Evolutionary conservation across 2,888 invertebrate species (phyloP), one percentile per base, ranked within the genome.

Genomic region (Agrilus mali): DNA sequence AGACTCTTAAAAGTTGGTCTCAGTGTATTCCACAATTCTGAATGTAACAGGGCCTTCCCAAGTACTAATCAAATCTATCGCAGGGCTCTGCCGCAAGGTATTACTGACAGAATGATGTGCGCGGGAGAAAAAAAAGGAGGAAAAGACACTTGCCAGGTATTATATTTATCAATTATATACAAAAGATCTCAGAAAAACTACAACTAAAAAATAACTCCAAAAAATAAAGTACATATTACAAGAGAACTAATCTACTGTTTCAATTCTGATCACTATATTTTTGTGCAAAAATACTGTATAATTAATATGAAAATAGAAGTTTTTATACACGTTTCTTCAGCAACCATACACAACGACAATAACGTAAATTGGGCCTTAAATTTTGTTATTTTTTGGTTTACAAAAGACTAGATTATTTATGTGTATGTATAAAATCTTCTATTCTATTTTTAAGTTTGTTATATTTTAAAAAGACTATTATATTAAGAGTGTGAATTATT

Each of bases 1-100:
- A 55, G 53, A 37, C 51, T 72, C 43, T 60, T 63, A 55, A 71
- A 71, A 54, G 71, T 70, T 3, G 50, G 51, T 3, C 54, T 72
- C n/a, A 54, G 62, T 47, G 40, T 69, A 17, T 53, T 66, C 32
- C 55, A 61, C 33, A 67, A 64, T 41, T 47, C 59, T n/a, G 33
- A 43, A 14, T 70, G 70, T 49, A 43, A 56, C 1, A 52, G 52
- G 44, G 58, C 56, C 17, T 65, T 54, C 44, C 53, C 59, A 40
- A 55, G 53, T 33, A 46, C 46, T 16, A 27, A 10, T 2, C 27
- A 27, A 27, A 27, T 27, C 2, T 27, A 27, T 27, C 51, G 44
- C 15, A 50, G 48, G 42, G 47, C 48, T 27, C 47, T 61, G 16
- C 54, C 60, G 2, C 49, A 51, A 33, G 65, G 64, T n/a, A 53